Base-by-base conservation (phyloP, 92 coral and sea anemone genomes). In the Palythoa heliodiscus region DNA sequence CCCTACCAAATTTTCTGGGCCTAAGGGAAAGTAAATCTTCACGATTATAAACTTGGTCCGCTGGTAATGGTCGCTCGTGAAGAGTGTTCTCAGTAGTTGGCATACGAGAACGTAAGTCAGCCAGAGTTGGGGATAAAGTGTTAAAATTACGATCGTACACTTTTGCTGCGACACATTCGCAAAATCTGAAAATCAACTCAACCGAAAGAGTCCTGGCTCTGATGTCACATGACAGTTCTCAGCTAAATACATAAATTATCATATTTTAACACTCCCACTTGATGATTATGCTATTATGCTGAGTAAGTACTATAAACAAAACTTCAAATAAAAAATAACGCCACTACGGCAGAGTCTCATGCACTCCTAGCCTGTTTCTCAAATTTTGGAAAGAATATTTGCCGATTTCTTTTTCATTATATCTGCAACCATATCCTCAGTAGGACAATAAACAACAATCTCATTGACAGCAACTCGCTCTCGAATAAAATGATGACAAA, bases 31-130 rank as follows among this genome's bases (percentile, higher is more conserved):
- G 15, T 74, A 74, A 74, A 43, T 74, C 60, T 74, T 74, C 78
- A 43, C 78, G 78, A 54, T 61, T 74, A 54, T 74, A 74, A 74
- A 74, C 60, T 74, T 13, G 52, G 52, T 72, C 77, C 43, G 77
- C 43, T 48, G 77, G 14, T 74, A 60, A 60, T 73, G 78, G 52
- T 73, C 50, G 52, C 22, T 53, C 78, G 60, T 73, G 38, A 73
- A 40, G 52, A 10, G 78, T 47, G 78, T 73, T 73, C 57, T 53
- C 58, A 40, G 50, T 53, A 39, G 57, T 17, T 17, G 78, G 78
- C 52, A 48, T 73, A 38, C 54, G 77, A 50, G 77, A 50, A 17
- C 77, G 57, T 50, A 73, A 50, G 40, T 73, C 78, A 22, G 78
- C 64, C 64, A 57, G 64, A 17, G 11, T 57, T 57, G 64, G 64